Evolutionary conservation across 2,888 invertebrate genomes (phyloP), one percentile per base, ranked within the genome.

Genomic region (Euzophera pinguis): DNA sequence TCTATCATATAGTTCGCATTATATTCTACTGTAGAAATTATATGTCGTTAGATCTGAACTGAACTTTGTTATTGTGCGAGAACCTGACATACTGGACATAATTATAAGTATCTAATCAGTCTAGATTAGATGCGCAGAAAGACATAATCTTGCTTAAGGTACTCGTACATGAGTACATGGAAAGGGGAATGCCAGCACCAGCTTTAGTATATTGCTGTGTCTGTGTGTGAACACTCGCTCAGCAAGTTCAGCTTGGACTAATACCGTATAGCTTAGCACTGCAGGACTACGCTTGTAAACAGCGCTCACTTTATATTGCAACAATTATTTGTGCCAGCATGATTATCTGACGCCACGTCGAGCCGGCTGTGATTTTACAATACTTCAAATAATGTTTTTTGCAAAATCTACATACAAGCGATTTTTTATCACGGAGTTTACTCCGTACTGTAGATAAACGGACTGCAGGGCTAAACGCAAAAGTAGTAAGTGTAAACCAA

Each of bases 381-480:
- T 52, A 54, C 47, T 50, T 22, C 10, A 42, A n/a, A n/a, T 43
- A 29, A 43, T 22, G n/a, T n/a, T 37, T 51, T 38, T 17, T 39
- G 54, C 56, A 54, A 39, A 16, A 29, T 32, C 32, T 7, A 16
- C 32, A 7, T 45, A 45, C 45, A 45, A 45, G 45, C 32, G 14
- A 43, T 32, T 14, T n/a, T 45, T 45, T 45, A 45, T 45, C 32
- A 48, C 32, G 47, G 41, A 51, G 37, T 34, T 51, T 53, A 16
- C 42, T 32, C 47, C 41, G 12, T 1, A 29, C 14, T 45, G 32
- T 54, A 39, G n/a, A 39, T 38, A 41, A 42, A 52, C 38, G 29
- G 39, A 50, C 56, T 54, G 61, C 56, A 56, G 54, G 55, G 59
- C 54, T 58, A 56, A 56, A 53, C 42, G 55, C 56, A 55, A 51